A percentile compares a stretch with the other conserved stretches of the same genome.
Conservation (phyloP, 2,888 invertebrate genomes). For the Perizoma flavofasciatum region DNA sequence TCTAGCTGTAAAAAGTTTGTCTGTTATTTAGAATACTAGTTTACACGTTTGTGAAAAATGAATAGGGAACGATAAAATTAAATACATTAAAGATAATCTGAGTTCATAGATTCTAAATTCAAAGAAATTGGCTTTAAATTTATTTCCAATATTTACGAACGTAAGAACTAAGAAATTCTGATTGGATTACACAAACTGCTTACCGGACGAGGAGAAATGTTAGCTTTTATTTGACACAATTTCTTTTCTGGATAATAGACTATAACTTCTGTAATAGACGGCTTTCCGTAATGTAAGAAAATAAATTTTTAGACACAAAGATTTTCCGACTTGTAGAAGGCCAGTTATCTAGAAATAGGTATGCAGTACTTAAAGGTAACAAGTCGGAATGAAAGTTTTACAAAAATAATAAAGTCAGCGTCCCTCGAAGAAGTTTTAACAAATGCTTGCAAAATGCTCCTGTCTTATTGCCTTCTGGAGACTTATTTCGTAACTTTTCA, state of each 20-base stretch:
- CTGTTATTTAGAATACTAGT: conserved; percentile 1
- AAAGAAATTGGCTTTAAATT: conserved; percentile 22
- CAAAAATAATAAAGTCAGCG: conserved; percentile 48
- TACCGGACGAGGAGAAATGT: conserved; percentile 42
- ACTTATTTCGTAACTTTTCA: conserved; percentile 69
- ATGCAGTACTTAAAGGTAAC: conserved; percentile 34
- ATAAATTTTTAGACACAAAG: not conserved
- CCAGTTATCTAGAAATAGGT: conserved; percentile 22
- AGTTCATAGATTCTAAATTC: conserved; percentile 14
- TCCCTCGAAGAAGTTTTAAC: conserved; percentile 55
- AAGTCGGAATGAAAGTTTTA: conserved; percentile 38
- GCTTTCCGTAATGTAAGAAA: conserved; percentile 25
- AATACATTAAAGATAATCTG: not conserved
- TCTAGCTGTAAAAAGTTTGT: not conserved
- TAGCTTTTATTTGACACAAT: conserved; percentile 43
- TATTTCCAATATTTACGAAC: conserved; percentile 29
- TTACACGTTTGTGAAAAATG: not conserved
- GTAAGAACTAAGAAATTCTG: conserved; percentile 37
- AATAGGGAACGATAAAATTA: conserved; percentile 1
- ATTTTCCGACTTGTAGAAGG: not conserved
- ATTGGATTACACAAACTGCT: conserved; percentile 45
- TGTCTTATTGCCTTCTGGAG: conserved; percentile 61
- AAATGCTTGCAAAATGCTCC: conserved; percentile 63
- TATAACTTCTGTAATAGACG: conserved; percentile 30
- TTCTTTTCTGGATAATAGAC: conserved; percentile 36